Evolutionary conservation across 1,140 invertebrate species (phyloP).

Genomic region (Lucilia cuprina): DNA sequence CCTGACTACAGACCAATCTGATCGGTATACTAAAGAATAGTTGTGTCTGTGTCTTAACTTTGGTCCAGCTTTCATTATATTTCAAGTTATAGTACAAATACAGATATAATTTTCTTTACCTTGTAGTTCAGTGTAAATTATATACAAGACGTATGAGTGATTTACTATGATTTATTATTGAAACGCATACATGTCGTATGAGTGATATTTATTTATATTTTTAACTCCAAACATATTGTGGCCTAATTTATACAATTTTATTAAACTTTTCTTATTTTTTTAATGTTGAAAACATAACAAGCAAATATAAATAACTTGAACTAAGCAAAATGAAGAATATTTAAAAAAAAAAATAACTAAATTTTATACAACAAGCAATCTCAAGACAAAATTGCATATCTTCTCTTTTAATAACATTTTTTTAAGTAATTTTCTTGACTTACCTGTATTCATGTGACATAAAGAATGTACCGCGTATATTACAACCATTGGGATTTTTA

Average conservation of each 20-base stretch:
- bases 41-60: no score
- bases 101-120: no score
- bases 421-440: constrained; percentile 40
- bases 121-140: no score
- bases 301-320: background rate
- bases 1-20: no score
- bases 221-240: background rate
- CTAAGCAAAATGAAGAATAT: background rate
- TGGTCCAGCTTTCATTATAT: no score
- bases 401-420: background rate
- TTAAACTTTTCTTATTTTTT: background rate
- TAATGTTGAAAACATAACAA: no score
- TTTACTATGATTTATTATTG: no score
- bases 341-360: no score
- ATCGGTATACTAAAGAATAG: no score
- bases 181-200: background rate
- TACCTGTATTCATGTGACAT: constrained; percentile 89
- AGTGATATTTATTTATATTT: constrained; percentile 7
- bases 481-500: constrained; percentile 89
- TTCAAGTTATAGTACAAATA: no score
- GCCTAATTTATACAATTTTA: background rate
- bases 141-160: no score
- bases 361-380: background rate
- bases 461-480: constrained; percentile 92
- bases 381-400: background rate